Base-by-base conservation (phyloP, 2,888 invertebrate genomes). In the Hedya salicella region DNA sequence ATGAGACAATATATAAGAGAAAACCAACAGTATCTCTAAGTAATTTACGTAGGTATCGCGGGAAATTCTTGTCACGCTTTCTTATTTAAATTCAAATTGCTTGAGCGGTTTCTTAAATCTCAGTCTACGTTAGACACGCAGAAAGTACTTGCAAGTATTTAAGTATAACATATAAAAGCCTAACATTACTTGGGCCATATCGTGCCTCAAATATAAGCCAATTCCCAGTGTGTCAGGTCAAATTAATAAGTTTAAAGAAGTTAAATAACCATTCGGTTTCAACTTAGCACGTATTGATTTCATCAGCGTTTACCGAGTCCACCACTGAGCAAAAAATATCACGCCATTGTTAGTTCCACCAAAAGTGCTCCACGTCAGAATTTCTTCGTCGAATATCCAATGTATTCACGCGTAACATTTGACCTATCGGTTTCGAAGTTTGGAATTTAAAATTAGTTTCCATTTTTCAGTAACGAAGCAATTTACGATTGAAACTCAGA, bases 61-160 rank as follows among this genome's bases (percentile, higher is more conserved):
- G 32, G 48, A 30, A 49, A 66, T 66, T 66, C 66, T 48, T 54
- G 66, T 53, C 66, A 66, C 66, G 66, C 40, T 60, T 61, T 54
- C 54, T 54, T 66, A 66, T 61, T 73, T 69, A 73, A 74, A 74
- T 76, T 74, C 68, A 73, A 77, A 74, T 76, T 69, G 57, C 66
- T 59, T 62, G 52, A 36, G 36, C 69, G 61, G 70, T 74, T 76
- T 70, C 67, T 56, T 68, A 68, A 69, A 76, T 75, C 68, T 59
- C 16, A 52, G 60, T 68, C 62, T 71, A 57, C 17, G 32, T 54
- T 49, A 60, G 44, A 39, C 32, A 46, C 36, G 42, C 16, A 40
- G 46, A 14, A 42, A 40, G 54, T 49, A 21, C 48, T 60, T 59
- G 21, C 36, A 59, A 11, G 50, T 17, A 50, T 46, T 48, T 53